A percentile compares a stretch with the other conserved stretches of the same genome.
Evolutionary conservation across 2,888 invertebrate genomes (phyloP).

Genomic region (Macrosoma leucophasiata): DNA sequence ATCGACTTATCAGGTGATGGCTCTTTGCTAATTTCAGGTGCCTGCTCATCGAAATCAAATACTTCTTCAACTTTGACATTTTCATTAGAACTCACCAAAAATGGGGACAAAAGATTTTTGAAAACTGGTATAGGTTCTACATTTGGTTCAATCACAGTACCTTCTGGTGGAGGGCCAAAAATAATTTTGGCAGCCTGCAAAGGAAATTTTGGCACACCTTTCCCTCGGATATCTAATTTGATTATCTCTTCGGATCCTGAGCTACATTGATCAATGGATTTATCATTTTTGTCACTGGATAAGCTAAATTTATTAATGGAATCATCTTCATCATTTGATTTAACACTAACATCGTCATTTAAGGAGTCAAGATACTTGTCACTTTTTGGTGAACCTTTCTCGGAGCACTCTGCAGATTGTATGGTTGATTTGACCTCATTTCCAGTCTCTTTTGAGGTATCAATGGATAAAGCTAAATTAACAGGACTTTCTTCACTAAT

Average conservation of each 20-base stretch:
- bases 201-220: slow-evolving; percentile 51
- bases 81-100: slow-evolving; percentile 50
- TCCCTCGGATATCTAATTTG: slow-evolving; percentile 66
- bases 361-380: slow-evolving; percentile 52
- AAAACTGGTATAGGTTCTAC: slow-evolving; percentile 51
- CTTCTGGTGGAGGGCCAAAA: slow-evolving; percentile 63
- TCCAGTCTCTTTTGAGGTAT: slow-evolving; percentile 45
- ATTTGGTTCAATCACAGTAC: slow-evolving; percentile 42
- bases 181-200: slow-evolving; percentile 57
- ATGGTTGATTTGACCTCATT: slow-evolving; percentile 31
- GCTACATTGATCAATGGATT: slow-evolving; percentile 38
- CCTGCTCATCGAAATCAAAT: slow-evolving; percentile 34
- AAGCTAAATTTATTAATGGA: slow-evolving; percentile 31
- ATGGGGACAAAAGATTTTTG: slow-evolving; percentile 55
- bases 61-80: slow-evolving; percentile 45
- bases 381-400: slow-evolving; percentile 46
- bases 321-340: slow-evolving; percentile 31
- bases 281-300: slow-evolving; percentile 28
- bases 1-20: slow-evolving; percentile 35
- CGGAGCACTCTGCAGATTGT: slow-evolving; percentile 26
- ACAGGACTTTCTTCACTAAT: slow-evolving; percentile 67
- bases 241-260: slow-evolving; percentile 68
- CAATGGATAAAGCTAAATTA: slow-evolving; percentile 50
- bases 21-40: slow-evolving; percentile 26
- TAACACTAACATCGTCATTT: slow-evolving; percentile 46